Evolutionary conservation across 1,140 invertebrate genomes (phyloP), one percentile per base, ranked within the genome.

Genomic region (Drosophila mauritiana): DNA sequence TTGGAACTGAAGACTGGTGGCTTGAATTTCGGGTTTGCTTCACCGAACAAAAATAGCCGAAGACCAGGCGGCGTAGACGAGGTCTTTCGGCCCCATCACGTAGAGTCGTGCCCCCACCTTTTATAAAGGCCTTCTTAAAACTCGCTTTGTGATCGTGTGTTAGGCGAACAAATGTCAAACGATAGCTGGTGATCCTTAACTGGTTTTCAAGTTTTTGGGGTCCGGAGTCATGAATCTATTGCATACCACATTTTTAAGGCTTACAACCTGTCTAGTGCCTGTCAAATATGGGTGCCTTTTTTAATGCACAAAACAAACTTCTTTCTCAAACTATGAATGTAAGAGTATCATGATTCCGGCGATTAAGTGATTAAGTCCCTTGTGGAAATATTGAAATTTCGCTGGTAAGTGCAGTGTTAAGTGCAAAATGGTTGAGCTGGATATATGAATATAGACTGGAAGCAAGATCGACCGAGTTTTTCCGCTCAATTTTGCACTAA

Each of bases 91-190:
- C 31, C 27, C n/a, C 48, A 17, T 27, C 48, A 12, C 48, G 25
- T 27, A 34, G 11, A 59, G 34, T 68, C 65, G 65, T 65, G 34
- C n/a, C 51, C 11, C 17, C 13, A 2, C 17, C 25, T 13, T 17
- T 42, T 1, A 2, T 8, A 10, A 17, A 8, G 15, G 10, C 15
- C 46, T 2, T 5, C 43, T 20, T n/a, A 0, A 12, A 17, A n/a
- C n/a, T 17, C 58, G 22, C 15, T 20, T n/a, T 43, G 15, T 36
- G 31, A 48, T 65, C 75, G 51, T 51, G 54, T 57, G 51, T 15
- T 64, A 86, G 79, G 83, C 75, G 74, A 82, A 70, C 79, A 88
- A 88, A 86, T 88, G 83, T 86, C 83, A 86, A 88, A 76, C 67
- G 75, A 61, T 75, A 75, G 56, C 46, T 69, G 17, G 42, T 49